Evolutionary conservation across 2,797 vertebrate species (phyloP), one percentile per base, ranked within the genome.

Genomic region (Neosilurus mollespiculum): DNA sequence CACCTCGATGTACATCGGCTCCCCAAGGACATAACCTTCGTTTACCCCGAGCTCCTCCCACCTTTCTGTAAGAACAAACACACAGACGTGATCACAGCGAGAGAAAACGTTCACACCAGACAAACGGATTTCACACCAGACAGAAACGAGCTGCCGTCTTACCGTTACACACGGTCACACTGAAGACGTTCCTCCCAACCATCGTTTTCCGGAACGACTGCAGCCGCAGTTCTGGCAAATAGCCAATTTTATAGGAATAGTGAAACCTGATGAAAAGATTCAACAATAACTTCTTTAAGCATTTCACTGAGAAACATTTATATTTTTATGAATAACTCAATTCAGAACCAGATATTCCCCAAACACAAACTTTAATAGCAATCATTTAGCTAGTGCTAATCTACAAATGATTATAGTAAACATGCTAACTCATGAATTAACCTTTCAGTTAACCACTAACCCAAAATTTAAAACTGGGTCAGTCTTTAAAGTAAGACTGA

Each of bases 161-260:
- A 94, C 93, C 93, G 43, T 93, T 89, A 77, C 87, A 91, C 84
- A 93, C 86, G 20, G 73, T 87, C 30, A 94, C 86, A 69, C 82
- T 91, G 88, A 93, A 93, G 24, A 34, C 69, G 18, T 71, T 85
- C 85, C 88, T 91, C 65, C 80, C 88, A 30, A 66, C 85, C 49
- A 93, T 59, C 64, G 65, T 90, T 87, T 91, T 93, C 78, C 89
- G 14, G 30, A 91, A 90, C 0, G 87, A 87, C 4, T n/a, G 80
- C 1, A 84, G 88, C 26, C 87, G 86, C n/a, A 88, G 61, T 53
- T 89, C 84, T 20, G 93, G 92, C 66, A 78, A 83, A 76, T 88
- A 94, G 56, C 94, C 93, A 26, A 94, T 88, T 83, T 93, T 85
- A 76, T 94, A 94, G 0, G 92, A 90, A 82, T 94, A 93, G 88